Evolutionary conservation across 2,888 invertebrate species (phyloP).

Genomic region (Gymnocheta viridis): DNA sequence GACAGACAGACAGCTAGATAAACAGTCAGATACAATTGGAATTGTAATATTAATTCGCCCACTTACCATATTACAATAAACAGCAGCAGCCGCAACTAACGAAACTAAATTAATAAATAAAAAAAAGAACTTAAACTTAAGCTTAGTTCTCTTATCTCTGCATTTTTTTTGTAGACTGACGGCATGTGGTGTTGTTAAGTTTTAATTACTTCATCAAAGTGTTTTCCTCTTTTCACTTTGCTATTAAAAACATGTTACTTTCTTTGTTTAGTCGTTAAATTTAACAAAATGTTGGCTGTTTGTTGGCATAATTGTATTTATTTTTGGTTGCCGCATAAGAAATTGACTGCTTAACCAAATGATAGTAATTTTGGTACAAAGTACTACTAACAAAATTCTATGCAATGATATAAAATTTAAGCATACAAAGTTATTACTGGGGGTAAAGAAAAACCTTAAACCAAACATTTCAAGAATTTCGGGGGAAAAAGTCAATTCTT

Average conservation of each 20-base stretch:
- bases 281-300: neutral
- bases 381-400: neutral
- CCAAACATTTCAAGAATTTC: too few relatives aligned
- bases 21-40: conserved; percentile 37
- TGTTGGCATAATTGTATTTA: conserved; percentile 7
- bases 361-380: neutral
- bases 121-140: conserved; percentile 16
- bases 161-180: conserved; percentile 34
- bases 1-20: conserved; percentile 2
- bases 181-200: conserved; percentile 72
- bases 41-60: conserved; percentile 34
- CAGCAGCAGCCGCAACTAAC: neutral
- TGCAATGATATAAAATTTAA: neutral
- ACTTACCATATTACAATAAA: conserved; percentile 9
- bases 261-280: neutral
- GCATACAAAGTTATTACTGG: too few relatives aligned
- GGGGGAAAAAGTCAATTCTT: too few relatives aligned
- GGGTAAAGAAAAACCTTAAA: too few relatives aligned
- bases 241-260: conserved; percentile 6
- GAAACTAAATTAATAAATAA: conserved; percentile 21
- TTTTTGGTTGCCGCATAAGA: neutral
- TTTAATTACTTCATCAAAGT: conserved; percentile 77
- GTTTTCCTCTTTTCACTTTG: conserved; percentile 44
- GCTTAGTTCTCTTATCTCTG: conserved; percentile 49
- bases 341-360: neutral